These are phyloP conservation scores for Drosophila ogumai DNA, from an alignment of 1,140 invertebrate species.

Conservation along the genomic window DNA sequence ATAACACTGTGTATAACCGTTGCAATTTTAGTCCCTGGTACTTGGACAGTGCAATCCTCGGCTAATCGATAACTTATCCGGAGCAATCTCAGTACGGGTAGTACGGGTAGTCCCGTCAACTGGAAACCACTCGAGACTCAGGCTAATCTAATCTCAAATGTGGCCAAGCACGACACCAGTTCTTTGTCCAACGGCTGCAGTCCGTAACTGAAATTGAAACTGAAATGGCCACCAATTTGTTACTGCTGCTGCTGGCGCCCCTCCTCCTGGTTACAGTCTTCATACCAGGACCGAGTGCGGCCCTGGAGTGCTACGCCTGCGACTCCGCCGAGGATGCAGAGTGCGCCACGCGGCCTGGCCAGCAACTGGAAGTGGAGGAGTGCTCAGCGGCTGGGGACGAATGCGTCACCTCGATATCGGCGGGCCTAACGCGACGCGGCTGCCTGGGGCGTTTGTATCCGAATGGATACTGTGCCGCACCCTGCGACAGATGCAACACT, in stretches of 20 bases:
- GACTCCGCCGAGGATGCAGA: constrained; percentile 69
- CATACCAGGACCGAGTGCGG: not conserved
- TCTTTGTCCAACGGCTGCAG: constrained; percentile 15
- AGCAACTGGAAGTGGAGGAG: constrained; percentile 75
- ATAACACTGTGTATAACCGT: not conserved
- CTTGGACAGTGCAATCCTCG: constrained; percentile 4
- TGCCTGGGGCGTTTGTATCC: constrained; percentile 64
- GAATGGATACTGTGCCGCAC: constrained; percentile 67
- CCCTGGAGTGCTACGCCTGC: constrained; percentile 73
- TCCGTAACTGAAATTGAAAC: constrained; percentile 5
- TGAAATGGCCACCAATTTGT: constrained; percentile 10
- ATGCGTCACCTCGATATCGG: constrained; percentile 70
- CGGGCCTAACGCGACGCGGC: constrained; percentile 67
- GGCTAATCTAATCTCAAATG: constrained; percentile 41
- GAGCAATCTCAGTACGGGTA: constrained; percentile 4
- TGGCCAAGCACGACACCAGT: not conserved
- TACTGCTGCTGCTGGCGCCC: not conserved
- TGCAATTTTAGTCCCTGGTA: not conserved
- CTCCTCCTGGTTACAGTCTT: not conserved
- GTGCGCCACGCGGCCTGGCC: constrained; percentile 72
- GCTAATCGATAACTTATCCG: constrained; percentile 10
- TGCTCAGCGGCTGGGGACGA: constrained; percentile 43
- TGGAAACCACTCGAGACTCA: constrained; percentile 25
- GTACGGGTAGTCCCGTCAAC: not conserved
- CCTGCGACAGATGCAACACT: constrained; percentile 65